phyloP scores from a whole-genome alignment of 2,888 invertebrate species.

The Drosophila ezoana region DNA sequence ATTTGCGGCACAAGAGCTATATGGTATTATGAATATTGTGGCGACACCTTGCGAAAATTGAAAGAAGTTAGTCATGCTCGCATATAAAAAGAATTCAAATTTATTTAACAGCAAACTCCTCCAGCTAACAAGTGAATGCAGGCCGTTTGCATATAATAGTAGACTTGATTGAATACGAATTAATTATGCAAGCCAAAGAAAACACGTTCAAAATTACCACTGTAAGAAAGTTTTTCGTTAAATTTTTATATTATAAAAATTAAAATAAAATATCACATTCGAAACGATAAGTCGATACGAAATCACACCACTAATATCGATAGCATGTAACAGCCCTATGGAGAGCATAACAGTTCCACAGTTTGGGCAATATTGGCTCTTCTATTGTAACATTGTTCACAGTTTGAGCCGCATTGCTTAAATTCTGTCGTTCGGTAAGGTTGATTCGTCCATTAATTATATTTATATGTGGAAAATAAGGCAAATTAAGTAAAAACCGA shows the following conservation, averaged over 20 bases:
- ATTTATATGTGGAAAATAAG: conserved; percentile 43
- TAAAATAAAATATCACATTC: conserved; percentile 19
- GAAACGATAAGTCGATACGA: conserved; percentile 8
- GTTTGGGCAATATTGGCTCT: conserved; percentile 17
- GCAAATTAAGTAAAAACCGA: conserved; percentile 18
- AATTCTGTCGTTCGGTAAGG: conserved; percentile 60
- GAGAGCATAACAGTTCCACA: conserved; percentile 25
- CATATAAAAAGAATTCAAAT: conserved; percentile 2
- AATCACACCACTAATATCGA: conserved; percentile 5
- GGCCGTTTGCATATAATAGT: not conserved
- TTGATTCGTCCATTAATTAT: conserved; percentile 45
- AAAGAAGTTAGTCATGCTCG: conserved; percentile 1
- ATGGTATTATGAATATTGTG: not conserved
- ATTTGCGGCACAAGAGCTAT: conserved; percentile 9
- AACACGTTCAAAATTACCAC: conserved; percentile 11
- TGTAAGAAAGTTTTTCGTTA: conserved; percentile 5
- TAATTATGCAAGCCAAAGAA: not conserved
- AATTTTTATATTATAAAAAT: conserved; percentile 12
- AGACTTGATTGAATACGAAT: not conserved
- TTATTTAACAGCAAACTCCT: not conserved
- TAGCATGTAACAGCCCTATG: conserved; percentile 1
- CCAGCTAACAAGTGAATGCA: not conserved
- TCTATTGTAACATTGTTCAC: conserved; percentile 25
- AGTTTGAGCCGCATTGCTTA: conserved; percentile 49
- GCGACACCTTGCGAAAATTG: conserved; percentile 13